Evolutionary conservation across 2,797 vertebrate genomes (phyloP).

Genomic region (Merluccius polli): DNA sequence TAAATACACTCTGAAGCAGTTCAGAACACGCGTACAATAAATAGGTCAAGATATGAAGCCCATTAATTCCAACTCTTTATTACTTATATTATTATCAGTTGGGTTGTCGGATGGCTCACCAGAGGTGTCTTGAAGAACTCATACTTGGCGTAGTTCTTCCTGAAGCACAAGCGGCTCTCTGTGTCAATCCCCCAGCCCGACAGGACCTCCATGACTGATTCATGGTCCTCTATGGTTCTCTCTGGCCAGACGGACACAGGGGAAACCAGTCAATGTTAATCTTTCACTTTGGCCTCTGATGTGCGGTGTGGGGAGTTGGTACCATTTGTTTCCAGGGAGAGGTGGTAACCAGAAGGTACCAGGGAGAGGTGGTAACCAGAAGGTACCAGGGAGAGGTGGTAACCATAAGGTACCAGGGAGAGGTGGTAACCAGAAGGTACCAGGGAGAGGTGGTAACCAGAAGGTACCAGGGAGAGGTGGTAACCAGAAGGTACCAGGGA

Average conservation of each 20-base stretch:
- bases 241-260: constrained; percentile 66
- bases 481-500: background rate
- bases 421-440: background rate
- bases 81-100: too few species aligned
- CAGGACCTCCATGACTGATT: constrained; percentile 86
- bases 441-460: background rate
- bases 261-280: constrained; percentile 11
- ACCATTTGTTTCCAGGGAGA: background rate
- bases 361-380: too few species aligned
- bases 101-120: constrained; percentile 71
- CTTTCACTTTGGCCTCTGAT: constrained; percentile 8
- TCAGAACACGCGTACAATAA: background rate
- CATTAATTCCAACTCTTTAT: too few species aligned
- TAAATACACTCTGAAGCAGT: background rate
- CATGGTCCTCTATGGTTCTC: constrained; percentile 95
- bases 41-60: background rate
- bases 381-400: background rate
- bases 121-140: constrained; percentile 96
- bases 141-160: constrained; percentile 98
- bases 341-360: background rate
- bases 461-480: background rate
- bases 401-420: background rate
- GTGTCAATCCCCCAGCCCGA: constrained; percentile 88
- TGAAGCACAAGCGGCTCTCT: constrained; percentile 89
- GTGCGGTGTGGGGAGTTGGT: background rate